Conservation (phyloP, 1,140 invertebrate species). For the Glossosoma conforme region DNA sequence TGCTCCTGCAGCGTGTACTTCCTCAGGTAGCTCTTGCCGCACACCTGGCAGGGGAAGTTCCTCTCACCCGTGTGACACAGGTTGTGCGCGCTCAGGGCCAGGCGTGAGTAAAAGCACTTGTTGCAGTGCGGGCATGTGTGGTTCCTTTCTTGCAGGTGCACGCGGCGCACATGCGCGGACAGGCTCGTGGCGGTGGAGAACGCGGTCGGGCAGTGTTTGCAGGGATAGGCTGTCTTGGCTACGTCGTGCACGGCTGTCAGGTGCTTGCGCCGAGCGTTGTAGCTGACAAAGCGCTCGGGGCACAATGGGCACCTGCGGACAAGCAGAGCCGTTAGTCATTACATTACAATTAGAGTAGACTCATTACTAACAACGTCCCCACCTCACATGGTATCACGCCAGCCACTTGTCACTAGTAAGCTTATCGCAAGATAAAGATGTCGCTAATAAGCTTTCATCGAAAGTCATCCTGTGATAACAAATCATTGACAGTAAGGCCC, state of each 20-base stretch:
- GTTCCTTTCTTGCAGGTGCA: conserved; percentile 43
- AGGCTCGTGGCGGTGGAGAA: conserved; percentile 45
- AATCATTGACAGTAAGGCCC: too few relatives aligned
- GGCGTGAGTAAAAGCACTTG: conserved; percentile 49
- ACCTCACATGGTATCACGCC: conserved; percentile 36
- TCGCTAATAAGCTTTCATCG: not conserved
- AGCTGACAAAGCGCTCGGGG: conserved; percentile 43
- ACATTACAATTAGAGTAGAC: too few relatives aligned
- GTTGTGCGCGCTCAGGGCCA: conserved; percentile 45
- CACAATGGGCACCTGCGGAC: conserved; percentile 39
- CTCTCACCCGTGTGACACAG: conserved; percentile 66
- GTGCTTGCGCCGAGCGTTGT: conserved; percentile 42
- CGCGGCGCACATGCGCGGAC: conserved; percentile 41
- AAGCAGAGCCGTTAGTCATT: conserved; percentile 27
- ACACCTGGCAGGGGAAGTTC: conserved; percentile 64
- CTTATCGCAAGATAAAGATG: not conserved
- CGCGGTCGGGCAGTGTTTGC: conserved; percentile 39
- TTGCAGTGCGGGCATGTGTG: conserved; percentile 43
- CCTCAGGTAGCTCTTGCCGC: conserved; percentile 63
- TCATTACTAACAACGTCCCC: conserved; percentile 41
- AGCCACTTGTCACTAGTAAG: conserved; percentile 16
- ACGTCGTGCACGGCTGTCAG: conserved; percentile 44
- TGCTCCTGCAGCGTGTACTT: conserved; percentile 66
- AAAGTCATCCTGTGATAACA: conserved; percentile 30
- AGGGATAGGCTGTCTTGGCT: conserved; percentile 42